Base-by-base conservation (phyloP, 1,140 invertebrate species). In the Drosophila quadrilineata region DNA sequence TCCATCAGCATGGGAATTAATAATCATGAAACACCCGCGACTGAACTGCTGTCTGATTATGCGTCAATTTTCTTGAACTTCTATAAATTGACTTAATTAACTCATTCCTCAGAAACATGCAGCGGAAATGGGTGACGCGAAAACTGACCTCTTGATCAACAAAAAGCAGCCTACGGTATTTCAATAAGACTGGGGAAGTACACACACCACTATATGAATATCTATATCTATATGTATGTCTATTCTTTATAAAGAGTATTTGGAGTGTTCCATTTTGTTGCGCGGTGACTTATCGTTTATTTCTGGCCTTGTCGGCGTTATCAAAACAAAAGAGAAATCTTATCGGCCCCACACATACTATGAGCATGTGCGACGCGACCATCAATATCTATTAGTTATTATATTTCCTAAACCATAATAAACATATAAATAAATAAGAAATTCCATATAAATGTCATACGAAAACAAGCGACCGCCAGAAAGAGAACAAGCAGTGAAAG, bases 21-120 rank as follows among this genome's bases (percentile, higher is more conserved):
- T 53, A 35, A 68, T 40, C 49, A 59, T 31, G 36, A 52, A 22
- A 50, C 28, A 46, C 59, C 31, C 71, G 74, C 64, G 74, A 79
- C 46, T 77, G 77, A 85, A 77, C 77, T 45, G 8, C 8, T 58
- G 66, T 54, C 60, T 60, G 76, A 76, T 71, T 71, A 71, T 57
- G 59, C 33, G 56, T 84, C 71, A 84, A 84, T 85, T 86, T 65
- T 36, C 50, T 75, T 73, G 69, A 84, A 86, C 67, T 65, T 40
- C 31, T 58, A 45, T 65, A 60, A 69, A 63, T 69, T 69, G 62
- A 49, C 52, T 85, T 85, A 60, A 75, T 74, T 57, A 60, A 74
- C 59, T 65, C 59, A 53, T 17, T 33, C 54, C 62, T 38, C 71
- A 46, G 26, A 50, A 65, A 71, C 63, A 53, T 60, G 66, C 71